Base-by-base conservation (phyloP, 2,888 invertebrate species). In the Drosophila birchii region DNA sequence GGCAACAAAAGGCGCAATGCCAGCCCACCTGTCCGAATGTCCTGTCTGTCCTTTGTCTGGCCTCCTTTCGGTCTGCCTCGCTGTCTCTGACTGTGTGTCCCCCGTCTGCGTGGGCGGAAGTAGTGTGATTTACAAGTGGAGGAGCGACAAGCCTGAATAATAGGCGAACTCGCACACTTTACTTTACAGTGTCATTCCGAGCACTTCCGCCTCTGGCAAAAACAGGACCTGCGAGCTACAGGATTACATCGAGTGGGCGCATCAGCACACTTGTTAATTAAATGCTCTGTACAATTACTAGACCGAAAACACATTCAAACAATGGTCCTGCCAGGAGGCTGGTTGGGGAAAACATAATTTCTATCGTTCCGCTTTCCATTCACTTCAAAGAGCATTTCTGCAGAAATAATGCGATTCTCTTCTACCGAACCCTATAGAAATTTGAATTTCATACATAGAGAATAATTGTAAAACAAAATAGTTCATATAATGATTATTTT, bases 121-220 rank as follows among this genome's bases (percentile, higher is more conserved):
- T 87, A 89, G 89, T 89, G 88, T 81, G 88, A 84, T 84, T 89
- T 87, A 89, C 88, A 81, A 74, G 84, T 72, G 68, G 64, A 61
- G 57, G 54, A 58, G 61, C 60, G 63, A 61, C 60, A 66, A 68
- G 56, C 79, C 79, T 74, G 78, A 75, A 88, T 82, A 88, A 88
- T 82, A 80, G 82, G 86, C 79, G 73, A 78, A 58, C 32, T 51
- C 49, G 62, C 56, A 54, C 38, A 60, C 61, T 51, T 34, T 51
- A 64, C 53, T 83, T 86, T 79, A 64, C 58, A 76, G 78, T 81
- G 88, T 73, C 86, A 66, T 57, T 79, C 55, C 49, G 63, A 74
- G 73, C 67, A 74, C 71, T 76, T 89, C 75, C 78, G 76, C 74
- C 64, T 54, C 23, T 12, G 70, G 34, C 51, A 34, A 34, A 34